Conservation (phyloP, 2,113 vertebrate species). For the Regulus satrapa region DNA sequence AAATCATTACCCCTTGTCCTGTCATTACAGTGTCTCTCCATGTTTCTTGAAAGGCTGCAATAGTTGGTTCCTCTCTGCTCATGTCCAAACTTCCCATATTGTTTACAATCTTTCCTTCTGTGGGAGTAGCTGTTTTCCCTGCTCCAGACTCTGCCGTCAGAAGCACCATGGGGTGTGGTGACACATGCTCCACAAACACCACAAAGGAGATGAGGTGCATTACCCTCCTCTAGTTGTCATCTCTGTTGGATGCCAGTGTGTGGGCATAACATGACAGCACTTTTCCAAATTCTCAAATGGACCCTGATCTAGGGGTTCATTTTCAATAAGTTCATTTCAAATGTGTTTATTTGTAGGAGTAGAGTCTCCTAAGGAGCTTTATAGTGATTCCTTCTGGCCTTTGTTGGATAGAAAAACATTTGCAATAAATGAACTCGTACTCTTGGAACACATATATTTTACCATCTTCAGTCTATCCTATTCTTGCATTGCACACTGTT, state of each 20-base stretch:
- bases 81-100: not conserved
- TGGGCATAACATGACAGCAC: not conserved
- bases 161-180: not conserved
- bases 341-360: not conserved
- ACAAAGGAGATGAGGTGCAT: rapidly evolving
- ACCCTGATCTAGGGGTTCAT: not conserved
- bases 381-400: not conserved
- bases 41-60: not conserved
- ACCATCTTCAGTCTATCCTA: not conserved
- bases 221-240: not conserved
- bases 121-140: not conserved
- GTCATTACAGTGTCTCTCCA: not conserved
- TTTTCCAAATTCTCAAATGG: not conserved
- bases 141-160: not conserved
- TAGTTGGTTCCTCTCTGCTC: not conserved
- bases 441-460: not conserved
- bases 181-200: not conserved
- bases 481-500: not conserved
- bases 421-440: not conserved
- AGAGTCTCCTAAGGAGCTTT: not conserved
- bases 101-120: not conserved
- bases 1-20: not conserved
- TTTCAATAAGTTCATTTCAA: no score
- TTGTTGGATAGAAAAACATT: not conserved
- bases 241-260: rapidly evolving